Conservation (phyloP, 2,113 vertebrate species). For the Diadophis punctatus region DNA sequence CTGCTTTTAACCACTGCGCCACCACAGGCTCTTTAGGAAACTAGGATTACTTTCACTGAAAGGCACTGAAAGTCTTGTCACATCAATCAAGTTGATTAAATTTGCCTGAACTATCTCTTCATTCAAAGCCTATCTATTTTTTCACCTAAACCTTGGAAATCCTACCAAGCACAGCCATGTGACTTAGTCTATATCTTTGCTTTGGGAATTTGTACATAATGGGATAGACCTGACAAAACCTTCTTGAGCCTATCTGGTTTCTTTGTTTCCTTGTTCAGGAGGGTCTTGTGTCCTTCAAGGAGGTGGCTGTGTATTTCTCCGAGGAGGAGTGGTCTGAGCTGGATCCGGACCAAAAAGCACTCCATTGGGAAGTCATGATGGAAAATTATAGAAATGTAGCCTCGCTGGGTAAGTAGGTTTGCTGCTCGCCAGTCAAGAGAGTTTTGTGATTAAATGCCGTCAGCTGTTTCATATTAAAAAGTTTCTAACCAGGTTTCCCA, state of each 20-base stretch:
- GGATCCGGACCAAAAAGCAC: background rate
- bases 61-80: background rate
- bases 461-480: background rate
- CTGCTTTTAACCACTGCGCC: too few species aligned
- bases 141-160: background rate
- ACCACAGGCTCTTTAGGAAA: too few species aligned
- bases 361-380: conserved; percentile 53
- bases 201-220: too few species aligned
- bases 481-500: background rate
- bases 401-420: conserved; percentile 31
- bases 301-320: conserved; percentile 41
- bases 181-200: background rate
- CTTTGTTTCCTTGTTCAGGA: background rate
- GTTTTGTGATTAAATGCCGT: background rate
- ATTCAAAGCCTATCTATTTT: background rate
- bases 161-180: background rate
- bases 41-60: background rate
- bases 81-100: background rate
- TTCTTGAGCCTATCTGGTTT: background rate
- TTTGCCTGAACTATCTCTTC: background rate
- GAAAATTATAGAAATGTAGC: conserved; percentile 36
- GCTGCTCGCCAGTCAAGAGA: background rate
- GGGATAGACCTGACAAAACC: too few species aligned
- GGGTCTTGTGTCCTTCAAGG: background rate
- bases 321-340: conserved; percentile 35